Percentiles rank a stretch among this genome's conserved stretches.
Evolutionary conservation across 2,113 vertebrate genomes (phyloP).

Genomic region (Ceuthmochares aereus): DNA sequence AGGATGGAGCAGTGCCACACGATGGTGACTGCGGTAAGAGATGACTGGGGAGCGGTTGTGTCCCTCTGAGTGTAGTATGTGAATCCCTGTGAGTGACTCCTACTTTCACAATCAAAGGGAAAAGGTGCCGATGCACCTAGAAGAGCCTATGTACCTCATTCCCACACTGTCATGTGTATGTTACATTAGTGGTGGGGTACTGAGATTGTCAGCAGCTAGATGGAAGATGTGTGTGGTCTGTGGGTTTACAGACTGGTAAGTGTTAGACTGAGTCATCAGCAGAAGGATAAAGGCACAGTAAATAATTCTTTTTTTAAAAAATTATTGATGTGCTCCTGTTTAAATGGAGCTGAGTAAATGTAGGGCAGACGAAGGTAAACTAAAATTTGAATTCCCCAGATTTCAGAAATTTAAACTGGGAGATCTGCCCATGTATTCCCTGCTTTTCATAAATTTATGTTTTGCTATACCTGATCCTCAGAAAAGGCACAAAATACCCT

Average conservation of each 20-base stretch:
- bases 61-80: neutral
- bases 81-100: neutral
- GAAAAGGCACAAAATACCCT: neutral
- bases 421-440: neutral
- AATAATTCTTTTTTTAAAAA: neutral
- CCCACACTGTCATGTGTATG: neutral
- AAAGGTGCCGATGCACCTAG: neutral
- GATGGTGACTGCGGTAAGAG: neutral
- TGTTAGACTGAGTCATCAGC: constrained; percentile 10
- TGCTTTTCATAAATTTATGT: neutral
- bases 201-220: neutral
- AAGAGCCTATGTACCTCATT: neutral
- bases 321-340: neutral
- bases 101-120: neutral
- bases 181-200: neutral
- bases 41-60: neutral
- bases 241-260: constrained; percentile 18
- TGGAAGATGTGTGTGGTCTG: constrained; percentile 29
- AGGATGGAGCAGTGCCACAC: neutral
- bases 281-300: neutral
- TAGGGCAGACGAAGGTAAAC: neutral
- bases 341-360: neutral
- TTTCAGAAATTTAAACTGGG: neutral
- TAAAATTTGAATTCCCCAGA: neutral
- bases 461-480: neutral